phyloP scores from a whole-genome alignment of 1,140 invertebrate genomes.

The Pantala flavescens region DNA sequence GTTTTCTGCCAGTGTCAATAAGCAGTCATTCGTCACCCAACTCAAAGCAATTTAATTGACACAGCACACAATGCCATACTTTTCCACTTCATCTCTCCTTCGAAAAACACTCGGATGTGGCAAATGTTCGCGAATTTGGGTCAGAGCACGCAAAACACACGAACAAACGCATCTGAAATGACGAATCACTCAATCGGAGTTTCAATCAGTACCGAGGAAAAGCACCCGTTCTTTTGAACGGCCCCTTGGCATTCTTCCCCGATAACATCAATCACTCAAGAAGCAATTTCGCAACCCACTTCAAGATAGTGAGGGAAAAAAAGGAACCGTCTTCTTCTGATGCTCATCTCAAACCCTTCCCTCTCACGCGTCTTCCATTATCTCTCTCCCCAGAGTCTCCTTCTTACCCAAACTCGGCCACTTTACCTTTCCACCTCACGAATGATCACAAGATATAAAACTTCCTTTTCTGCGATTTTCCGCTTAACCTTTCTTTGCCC shows the following conservation, averaged over 20 bases:
- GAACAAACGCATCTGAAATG: neutral
- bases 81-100: too few species aligned
- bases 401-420: neutral
- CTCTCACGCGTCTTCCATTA: neutral
- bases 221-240: neutral
- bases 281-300: neutral
- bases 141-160: too few species aligned
- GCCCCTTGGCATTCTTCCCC: neutral
- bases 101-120: too few species aligned
- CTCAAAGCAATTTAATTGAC: too few species aligned
- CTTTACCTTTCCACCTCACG: too few species aligned
- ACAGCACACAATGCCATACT: too few species aligned
- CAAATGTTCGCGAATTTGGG: too few species aligned
- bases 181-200: slow-evolving; percentile 4
- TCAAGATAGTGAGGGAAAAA: neutral
- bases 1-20: too few species aligned
- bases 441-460: too few species aligned
- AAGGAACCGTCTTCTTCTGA: neutral
- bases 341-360: neutral
- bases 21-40: too few species aligned
- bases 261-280: slow-evolving; percentile 6
- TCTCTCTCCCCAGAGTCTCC: neutral
- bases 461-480: too few species aligned
- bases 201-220: neutral
- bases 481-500: too few species aligned